Percentiles rank a stretch among this genome's conserved stretches.
phyloP scores from a whole-genome alignment of 2,113 vertebrate genomes.

The Bos javanicus region DNA sequence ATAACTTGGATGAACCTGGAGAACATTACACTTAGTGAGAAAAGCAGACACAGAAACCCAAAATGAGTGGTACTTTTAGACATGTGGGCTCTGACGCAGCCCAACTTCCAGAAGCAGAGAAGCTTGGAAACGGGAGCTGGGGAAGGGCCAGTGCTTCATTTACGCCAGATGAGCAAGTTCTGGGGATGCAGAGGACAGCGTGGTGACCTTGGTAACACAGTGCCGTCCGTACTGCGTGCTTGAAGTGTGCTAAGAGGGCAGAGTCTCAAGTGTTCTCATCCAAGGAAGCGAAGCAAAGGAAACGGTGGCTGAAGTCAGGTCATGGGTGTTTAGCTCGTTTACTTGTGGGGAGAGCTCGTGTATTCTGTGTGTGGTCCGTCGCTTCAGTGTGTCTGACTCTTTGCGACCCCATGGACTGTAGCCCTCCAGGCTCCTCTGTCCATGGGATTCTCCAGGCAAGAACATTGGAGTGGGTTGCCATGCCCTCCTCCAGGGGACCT shows the following conservation, averaged over 20 bases:
- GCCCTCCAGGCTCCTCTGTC: neutral
- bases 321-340: neutral
- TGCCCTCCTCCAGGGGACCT: neutral
- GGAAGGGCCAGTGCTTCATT: no score
- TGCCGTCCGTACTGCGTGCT: fast-evolving
- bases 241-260: neutral
- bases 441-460: neutral
- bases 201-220: neutral
- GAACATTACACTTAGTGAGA: neutral
- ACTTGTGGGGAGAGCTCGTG: neutral
- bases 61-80: no score
- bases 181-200: neutral
- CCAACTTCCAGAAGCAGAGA: neutral
- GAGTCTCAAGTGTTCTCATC: neutral
- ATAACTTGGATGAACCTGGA: neutral
- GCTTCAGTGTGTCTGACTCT: neutral
- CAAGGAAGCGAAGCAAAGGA: neutral
- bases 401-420: fast-evolving
- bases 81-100: no score
- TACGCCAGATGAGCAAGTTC: neutral
- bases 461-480: neutral
- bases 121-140: neutral
- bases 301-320: neutral
- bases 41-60: neutral
- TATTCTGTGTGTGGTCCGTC: fast-evolving